These are phyloP conservation scores for Cololabis saira DNA, from an alignment of 2,113 vertebrate genomes.

Conservation along the genomic window DNA sequence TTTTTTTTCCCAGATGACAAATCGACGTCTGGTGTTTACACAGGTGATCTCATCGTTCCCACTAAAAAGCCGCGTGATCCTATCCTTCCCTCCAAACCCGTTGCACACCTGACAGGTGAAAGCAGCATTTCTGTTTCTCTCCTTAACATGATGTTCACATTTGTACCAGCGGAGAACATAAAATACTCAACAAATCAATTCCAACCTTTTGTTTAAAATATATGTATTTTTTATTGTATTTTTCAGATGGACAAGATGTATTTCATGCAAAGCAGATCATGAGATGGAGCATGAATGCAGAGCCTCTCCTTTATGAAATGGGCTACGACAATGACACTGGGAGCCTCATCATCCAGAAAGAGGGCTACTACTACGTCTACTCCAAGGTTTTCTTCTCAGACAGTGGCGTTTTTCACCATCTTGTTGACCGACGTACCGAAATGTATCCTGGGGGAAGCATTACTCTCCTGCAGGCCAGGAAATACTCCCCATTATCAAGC, in stretches of 20 bases:
- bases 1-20: background rate
- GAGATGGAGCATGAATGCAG: slow-evolving; percentile 74
- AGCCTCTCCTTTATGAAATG: slow-evolving; percentile 73
- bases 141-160: background rate
- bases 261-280: slow-evolving; percentile 21
- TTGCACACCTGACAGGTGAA: slow-evolving; percentile 79
- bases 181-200: background rate
- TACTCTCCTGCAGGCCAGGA: slow-evolving; percentile 71
- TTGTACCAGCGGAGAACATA: background rate
- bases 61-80: rapidly evolving
- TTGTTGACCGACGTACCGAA: slow-evolving; percentile 59
- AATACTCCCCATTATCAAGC: rapidly evolving
- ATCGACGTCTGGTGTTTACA: slow-evolving; percentile 10
- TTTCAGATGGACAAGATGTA: slow-evolving; percentile 46
- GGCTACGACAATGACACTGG: slow-evolving; percentile 59
- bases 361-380: slow-evolving; percentile 86
- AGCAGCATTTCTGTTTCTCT: background rate
- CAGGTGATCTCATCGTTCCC: background rate
- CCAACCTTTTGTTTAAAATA: too few relatives aligned
- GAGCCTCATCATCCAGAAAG: slow-evolving; percentile 66
- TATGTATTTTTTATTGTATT: background rate
- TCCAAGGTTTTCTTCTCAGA: slow-evolving; percentile 81
- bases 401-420: slow-evolving; percentile 48
- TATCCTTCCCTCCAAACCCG: slow-evolving; percentile 69
- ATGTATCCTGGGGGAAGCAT: slow-evolving; percentile 48